phyloP scores from a whole-genome alignment of 2,113 vertebrate genomes.

The Catharus fuscescens region DNA sequence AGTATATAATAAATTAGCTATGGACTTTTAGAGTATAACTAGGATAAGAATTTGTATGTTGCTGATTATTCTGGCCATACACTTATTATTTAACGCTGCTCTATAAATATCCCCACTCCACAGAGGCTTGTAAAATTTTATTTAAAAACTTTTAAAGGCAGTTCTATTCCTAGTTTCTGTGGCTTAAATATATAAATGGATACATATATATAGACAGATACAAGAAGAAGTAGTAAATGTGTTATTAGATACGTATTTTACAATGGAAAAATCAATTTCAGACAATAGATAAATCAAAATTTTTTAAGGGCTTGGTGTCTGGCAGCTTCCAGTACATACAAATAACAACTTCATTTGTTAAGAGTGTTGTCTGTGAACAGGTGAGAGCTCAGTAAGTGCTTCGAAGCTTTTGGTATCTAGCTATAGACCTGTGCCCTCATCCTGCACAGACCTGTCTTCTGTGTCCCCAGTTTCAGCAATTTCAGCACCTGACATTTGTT shows the following conservation, averaged over 20 bases:
- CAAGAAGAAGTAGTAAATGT: not conserved
- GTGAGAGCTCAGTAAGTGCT: not conserved
- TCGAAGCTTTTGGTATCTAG: not conserved
- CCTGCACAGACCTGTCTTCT: not conserved
- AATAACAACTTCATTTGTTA: not conserved
- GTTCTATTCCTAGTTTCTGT: not conserved
- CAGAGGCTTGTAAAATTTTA: not conserved
- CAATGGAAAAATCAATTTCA: not conserved
- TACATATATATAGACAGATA: not conserved
- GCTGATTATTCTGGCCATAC: not conserved
- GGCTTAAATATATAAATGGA: not conserved
- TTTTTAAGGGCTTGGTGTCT: not conserved
- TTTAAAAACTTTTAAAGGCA: not conserved
- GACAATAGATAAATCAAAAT: rapidly evolving
- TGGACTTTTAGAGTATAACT: not conserved
- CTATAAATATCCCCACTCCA: not conserved
- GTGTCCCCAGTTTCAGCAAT: not conserved
- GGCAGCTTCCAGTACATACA: not conserved
- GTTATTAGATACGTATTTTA: not conserved
- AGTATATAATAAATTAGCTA: not conserved
- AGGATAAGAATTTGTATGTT: not conserved
- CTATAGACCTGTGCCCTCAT: not conserved
- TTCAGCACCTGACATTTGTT: not conserved
- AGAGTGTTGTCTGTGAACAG: not conserved
- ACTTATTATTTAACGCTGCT: not conserved